These are phyloP conservation scores for Colistium nudipinnis DNA, from an alignment of 2,113 vertebrate genomes.

Conservation along the genomic window DNA sequence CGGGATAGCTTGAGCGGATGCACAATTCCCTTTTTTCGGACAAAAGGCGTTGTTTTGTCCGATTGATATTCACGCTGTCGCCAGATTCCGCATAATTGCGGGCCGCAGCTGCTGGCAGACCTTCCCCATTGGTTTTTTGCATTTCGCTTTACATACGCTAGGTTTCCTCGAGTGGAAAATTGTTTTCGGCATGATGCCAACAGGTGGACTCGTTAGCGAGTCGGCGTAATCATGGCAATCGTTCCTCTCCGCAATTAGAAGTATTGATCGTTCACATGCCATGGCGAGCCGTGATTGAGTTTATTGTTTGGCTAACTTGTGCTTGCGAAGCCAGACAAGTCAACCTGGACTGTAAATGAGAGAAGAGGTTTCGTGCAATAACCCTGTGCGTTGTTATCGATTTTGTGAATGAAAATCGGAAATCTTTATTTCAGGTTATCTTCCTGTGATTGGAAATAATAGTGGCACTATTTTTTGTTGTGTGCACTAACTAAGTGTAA, in stretches of 20 bases:
- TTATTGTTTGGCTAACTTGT: constrained; percentile 43
- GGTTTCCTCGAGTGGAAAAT: constrained; percentile 78
- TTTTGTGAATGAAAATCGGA: too few species aligned
- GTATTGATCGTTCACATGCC: constrained; percentile 73
- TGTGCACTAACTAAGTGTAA: too few species aligned
- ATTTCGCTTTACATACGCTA: constrained; percentile 73
- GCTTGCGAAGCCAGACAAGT: constrained; percentile 35
- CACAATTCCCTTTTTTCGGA: constrained; percentile 7
- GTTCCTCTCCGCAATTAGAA: constrained; percentile 68
- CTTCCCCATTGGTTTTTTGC: constrained; percentile 70
- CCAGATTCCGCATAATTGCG: constrained; percentile 71
- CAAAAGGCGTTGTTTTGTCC: constrained; percentile 46
- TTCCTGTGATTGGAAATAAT: too few species aligned
- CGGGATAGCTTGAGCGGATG: constrained; percentile 12
- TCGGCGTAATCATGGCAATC: constrained; percentile 72
- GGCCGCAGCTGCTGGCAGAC: constrained; percentile 72
- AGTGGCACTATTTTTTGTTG: too few species aligned
- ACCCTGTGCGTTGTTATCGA: too few species aligned
- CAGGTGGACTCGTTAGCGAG: constrained; percentile 78
- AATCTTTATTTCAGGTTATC: too few species aligned
- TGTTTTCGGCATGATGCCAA: constrained; percentile 74
- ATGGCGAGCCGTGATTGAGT: constrained; percentile 23
- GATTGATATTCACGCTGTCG: constrained; percentile 60
- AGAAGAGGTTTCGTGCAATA: too few species aligned
- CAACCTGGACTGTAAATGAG: neutral